phyloP scores from a whole-genome alignment of 2,888 invertebrate genomes.

The Cyclophora albipunctata region DNA sequence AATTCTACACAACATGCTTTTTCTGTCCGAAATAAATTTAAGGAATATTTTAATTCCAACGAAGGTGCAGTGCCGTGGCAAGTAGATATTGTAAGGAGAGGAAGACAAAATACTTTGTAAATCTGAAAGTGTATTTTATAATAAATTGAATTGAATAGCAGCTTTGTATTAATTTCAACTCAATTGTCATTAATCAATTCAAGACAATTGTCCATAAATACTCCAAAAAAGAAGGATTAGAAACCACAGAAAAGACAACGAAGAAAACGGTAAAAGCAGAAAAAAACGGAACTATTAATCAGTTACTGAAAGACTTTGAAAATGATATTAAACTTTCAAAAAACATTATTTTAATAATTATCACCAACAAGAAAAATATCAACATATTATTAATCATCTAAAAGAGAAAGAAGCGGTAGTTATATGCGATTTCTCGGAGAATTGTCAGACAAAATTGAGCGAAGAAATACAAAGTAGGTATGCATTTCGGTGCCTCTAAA shows the following conservation, averaged over 20 bases:
- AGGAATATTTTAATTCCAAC: no score
- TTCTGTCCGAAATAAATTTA: no score
- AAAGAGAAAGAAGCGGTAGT: slow-evolving; percentile 3
- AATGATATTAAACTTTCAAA: slow-evolving; percentile 4
- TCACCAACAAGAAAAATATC: slow-evolving; percentile 6
- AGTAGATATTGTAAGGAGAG: no score
- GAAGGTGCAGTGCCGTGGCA: no score
- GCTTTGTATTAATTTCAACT: no score
- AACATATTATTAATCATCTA: slow-evolving; percentile 1
- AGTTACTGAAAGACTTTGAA: slow-evolving; percentile 5
- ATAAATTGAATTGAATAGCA: no score
- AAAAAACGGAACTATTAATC: slow-evolving; percentile 3
- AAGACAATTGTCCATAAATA: slow-evolving; percentile 3
- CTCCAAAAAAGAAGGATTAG: slow-evolving; percentile 1
- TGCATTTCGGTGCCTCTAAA: slow-evolving; percentile 10
- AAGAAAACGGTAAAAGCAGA: slow-evolving; percentile 2
- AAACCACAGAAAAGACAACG: slow-evolving; percentile 2
- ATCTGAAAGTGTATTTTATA: no score
- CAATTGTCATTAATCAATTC: no score
- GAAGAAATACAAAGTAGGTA: slow-evolving; percentile 7
- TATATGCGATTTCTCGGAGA: slow-evolving; percentile 8
- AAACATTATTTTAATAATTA: slow-evolving; percentile 5
- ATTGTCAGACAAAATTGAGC: slow-evolving; percentile 3
- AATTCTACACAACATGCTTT: no score
- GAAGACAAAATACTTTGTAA: no score